Base-by-base conservation (phyloP, 2,888 invertebrate species). In the Catocala fraxini region DNA sequence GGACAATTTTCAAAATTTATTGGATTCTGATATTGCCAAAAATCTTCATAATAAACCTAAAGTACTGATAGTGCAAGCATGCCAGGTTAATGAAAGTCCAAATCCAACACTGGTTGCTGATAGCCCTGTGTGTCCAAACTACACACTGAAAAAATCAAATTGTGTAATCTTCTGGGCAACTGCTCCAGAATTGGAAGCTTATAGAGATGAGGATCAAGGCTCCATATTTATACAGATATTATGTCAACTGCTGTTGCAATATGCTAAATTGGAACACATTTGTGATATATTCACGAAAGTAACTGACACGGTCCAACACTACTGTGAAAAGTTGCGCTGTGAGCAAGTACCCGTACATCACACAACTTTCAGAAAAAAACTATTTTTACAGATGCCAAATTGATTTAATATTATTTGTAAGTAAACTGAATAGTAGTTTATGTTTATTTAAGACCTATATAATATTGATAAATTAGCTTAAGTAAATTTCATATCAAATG, bases 101-200 rank as follows among this genome's bases (percentile, higher is more conserved):
- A 61, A 62, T 15, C 67, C 73, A 1, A 71, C 56, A 25, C 55
- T 93, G 25, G 87, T 89, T 35, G 81, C 92, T 33, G 94, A 93
- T 78, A 81, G 81, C 11, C 85, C 87, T 7, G 64, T 58, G n/a
- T n/a, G n/a, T 51, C 56, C 78, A 33, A 77, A 67, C 57, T 79
- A 77, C 66, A 80, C 85, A 55, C 72, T 90, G 39, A 83, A 83
- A 53, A 93, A 91, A 70, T 82, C 86, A 0, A 89, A 93, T 72
- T 90, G 91, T 47, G 80, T 93, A 5, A 83, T 92, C 11, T 93
- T 86, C 67, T 93, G 91, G 89, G 93, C 94, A 0, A 94, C 93
- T 15, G 89, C 92, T 51, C 91, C 93, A 6, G 89, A 90, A 71
- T 87, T 89, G 78, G 90, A 91, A 75, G 91, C 94, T 4, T 93